Conservation (phyloP, 2,113 vertebrate genomes). For the Chauna torquata region DNA sequence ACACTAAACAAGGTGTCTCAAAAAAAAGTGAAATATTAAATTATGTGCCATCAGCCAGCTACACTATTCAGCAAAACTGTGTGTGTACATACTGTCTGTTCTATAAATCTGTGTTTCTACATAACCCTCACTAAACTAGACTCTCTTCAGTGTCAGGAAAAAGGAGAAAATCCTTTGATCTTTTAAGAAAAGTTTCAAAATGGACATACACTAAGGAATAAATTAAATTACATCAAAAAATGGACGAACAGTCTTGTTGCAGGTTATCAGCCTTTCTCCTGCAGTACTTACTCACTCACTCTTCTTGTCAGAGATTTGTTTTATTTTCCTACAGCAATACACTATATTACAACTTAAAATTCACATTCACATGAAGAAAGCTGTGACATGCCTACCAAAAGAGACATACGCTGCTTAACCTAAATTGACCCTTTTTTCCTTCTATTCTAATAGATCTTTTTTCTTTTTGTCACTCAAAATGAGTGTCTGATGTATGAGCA, state of each 20-base stretch:
- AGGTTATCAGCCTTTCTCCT: constrained; percentile 48
- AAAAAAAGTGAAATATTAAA: constrained; percentile 60
- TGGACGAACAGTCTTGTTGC: background rate
- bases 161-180: constrained; percentile 64
- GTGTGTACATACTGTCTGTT: background rate
- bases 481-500: constrained; percentile 82
- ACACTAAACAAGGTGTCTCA: constrained; percentile 43
- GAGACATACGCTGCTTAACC: constrained; percentile 71
- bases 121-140: constrained; percentile 7
- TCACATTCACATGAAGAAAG: constrained; percentile 57
- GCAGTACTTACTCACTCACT: background rate
- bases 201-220: constrained; percentile 9
- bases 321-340: constrained; percentile 38
- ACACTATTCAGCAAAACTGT: background rate
- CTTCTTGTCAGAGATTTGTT: constrained; percentile 41
- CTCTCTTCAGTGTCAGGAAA: constrained; percentile 10
- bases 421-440: constrained; percentile 77
- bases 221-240: background rate
- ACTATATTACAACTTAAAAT: constrained; percentile 51
- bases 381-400: constrained; percentile 50
- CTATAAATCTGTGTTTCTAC: constrained; percentile 23
- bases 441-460: constrained; percentile 78
- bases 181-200: constrained; percentile 41
- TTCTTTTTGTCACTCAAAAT: constrained; percentile 86
- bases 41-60: constrained; percentile 1